Evolutionary conservation across 2,113 vertebrate species (phyloP).

Genomic region (Nematolebias whitei): DNA sequence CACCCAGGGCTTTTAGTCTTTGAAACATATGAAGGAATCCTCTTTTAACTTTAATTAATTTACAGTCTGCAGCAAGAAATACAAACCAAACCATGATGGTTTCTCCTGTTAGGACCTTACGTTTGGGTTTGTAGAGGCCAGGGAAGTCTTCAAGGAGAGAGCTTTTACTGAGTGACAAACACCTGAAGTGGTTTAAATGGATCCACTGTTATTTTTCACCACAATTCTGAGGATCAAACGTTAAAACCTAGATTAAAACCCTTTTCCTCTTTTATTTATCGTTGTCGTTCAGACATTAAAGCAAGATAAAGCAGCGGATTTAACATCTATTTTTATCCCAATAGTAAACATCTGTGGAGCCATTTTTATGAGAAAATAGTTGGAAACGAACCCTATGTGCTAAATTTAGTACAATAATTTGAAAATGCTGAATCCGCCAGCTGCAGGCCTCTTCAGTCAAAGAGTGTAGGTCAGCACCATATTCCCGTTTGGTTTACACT

Average conservation of each 20-base stretch:
- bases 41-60: no score
- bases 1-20: accelerated
- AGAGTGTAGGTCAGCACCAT: conserved; percentile 7
- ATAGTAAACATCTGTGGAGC: conserved; percentile 7
- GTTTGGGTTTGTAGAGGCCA: neutral
- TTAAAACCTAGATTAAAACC: conserved; percentile 15
- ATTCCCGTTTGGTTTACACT: conserved; percentile 15
- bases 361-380: neutral
- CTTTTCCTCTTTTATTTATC: neutral
- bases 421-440: neutral
- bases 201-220: conserved; percentile 8
- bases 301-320: neutral
- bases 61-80: no score
- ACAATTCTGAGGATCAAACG: conserved; percentile 21
- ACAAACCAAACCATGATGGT: no score
- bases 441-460: conserved; percentile 3
- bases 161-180: no score
- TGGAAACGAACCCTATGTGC: neutral
- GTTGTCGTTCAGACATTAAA: neutral
- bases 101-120: conserved; percentile 8
- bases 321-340: neutral
- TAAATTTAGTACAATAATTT: neutral
- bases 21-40: neutral
- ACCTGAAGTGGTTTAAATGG: no score
- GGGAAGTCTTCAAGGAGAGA: neutral